Conservation (phyloP, 2,113 vertebrate species). For the Rostratula benghalensis region DNA sequence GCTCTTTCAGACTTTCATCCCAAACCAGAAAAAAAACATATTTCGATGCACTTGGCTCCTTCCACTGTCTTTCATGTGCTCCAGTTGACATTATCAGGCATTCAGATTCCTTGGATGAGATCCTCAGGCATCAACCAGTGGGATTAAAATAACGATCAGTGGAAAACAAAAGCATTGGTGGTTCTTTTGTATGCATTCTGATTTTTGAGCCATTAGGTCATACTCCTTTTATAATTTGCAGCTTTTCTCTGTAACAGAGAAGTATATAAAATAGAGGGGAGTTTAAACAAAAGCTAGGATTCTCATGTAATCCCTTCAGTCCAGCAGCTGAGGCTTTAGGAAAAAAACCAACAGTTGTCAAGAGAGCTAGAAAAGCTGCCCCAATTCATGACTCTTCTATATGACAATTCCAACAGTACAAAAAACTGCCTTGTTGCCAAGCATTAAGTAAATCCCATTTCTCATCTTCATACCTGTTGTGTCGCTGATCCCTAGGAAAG, state of each 20-base stretch:
- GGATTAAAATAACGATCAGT: background rate
- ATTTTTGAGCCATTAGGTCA: background rate
- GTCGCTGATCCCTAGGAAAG: background rate
- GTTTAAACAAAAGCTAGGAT: background rate
- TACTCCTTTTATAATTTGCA: background rate
- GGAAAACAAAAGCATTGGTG: background rate
- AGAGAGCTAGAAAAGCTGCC: background rate
- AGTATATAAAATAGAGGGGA: background rate
- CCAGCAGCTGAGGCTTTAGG: background rate
- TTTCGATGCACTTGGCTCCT: background rate
- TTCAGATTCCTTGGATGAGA: conserved; percentile 6
- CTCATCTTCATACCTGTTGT: background rate
- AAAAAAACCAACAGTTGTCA: background rate
- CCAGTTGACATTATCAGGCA: background rate
- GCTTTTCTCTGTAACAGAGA: background rate
- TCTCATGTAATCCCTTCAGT: background rate
- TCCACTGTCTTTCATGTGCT: background rate
- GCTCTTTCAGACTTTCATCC: background rate
- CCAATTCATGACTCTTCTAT: background rate
- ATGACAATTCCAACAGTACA: background rate
- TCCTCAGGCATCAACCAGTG: background rate
- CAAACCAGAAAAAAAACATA: conserved; percentile 1
- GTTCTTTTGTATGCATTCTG: background rate
- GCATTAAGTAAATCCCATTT: background rate
- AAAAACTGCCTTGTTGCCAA: background rate